phyloP scores from a whole-genome alignment of 2,888 invertebrate species.

The Mythimna vitellina region DNA sequence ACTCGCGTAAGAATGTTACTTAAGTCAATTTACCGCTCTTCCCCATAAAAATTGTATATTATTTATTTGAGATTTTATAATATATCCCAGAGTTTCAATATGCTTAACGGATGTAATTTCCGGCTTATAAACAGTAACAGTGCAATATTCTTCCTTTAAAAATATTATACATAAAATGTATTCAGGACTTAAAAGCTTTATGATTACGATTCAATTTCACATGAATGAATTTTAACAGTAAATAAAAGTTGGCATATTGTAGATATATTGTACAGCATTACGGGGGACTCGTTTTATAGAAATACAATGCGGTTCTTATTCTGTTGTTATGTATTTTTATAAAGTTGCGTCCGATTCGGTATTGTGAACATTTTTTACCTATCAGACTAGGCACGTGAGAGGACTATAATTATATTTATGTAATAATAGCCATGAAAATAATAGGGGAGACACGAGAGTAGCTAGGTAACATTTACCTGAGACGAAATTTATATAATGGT shows the following conservation, averaged over 20 bases:
- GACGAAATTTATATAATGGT: conserved; percentile 90
- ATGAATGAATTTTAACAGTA: conserved; percentile 74
- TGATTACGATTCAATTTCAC: conserved; percentile 66
- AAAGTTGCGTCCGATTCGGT: conserved; percentile 66
- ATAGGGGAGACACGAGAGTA: conserved; percentile 82
- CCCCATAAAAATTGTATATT: conserved; percentile 28
- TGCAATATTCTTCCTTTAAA: conserved; percentile 64
- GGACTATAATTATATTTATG: conserved; percentile 86
- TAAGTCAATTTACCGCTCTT: conserved; percentile 46
- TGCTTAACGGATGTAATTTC: conserved; percentile 54
- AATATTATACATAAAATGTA: conserved; percentile 56
- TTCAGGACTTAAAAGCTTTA: conserved; percentile 59
- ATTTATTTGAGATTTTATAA: conserved; percentile 49
- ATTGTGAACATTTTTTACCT: conserved; percentile 79
- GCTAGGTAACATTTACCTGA: conserved; percentile 90
- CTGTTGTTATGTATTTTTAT: conserved; percentile 63
- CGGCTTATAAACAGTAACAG: conserved; percentile 50
- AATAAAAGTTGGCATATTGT: conserved; percentile 77
- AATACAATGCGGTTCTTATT: conserved; percentile 56
- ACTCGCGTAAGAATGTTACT: conserved; percentile 35
- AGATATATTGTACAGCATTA: conserved; percentile 86
- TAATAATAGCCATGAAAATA: conserved; percentile 81
- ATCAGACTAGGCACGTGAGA: conserved; percentile 83
- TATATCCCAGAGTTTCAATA: conserved; percentile 52
- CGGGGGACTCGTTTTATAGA: conserved; percentile 61